phyloP scores from a whole-genome alignment of 1,140 invertebrate genomes.

The Ips typographus region DNA sequence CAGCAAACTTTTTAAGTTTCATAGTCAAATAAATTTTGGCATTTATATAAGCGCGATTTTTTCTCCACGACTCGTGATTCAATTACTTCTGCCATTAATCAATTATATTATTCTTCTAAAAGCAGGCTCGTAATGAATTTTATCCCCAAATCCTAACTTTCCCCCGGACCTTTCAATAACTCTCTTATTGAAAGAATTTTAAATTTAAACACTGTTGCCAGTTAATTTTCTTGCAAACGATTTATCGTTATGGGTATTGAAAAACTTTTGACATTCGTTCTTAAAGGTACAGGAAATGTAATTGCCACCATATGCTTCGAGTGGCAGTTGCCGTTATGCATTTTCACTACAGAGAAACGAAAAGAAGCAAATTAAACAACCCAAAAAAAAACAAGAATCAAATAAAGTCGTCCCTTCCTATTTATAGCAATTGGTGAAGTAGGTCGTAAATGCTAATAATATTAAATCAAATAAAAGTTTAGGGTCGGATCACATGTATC shows the following conservation, averaged over 20 bases:
- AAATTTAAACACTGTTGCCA: slow-evolving; percentile 23
- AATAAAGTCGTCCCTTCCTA: background rate
- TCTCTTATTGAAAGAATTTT: slow-evolving; percentile 28
- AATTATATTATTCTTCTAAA: slow-evolving; percentile 49
- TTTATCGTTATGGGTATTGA: slow-evolving; percentile 11
- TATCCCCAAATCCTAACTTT: slow-evolving; percentile 31
- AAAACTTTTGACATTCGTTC: slow-evolving; percentile 4
- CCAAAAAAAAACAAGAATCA: too few relatives aligned
- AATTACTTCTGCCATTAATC: slow-evolving; percentile 50
- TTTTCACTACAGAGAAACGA: too few relatives aligned
- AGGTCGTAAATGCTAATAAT: slow-evolving; percentile 26
- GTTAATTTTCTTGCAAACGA: slow-evolving; percentile 19
- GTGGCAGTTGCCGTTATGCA: too few relatives aligned
- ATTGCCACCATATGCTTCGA: too few relatives aligned
- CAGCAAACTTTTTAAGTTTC: slow-evolving; percentile 50
- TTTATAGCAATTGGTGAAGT: slow-evolving; percentile 22
- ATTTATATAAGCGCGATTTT: slow-evolving; percentile 46
- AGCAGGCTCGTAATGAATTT: slow-evolving; percentile 48
- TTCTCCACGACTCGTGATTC: slow-evolving; percentile 49
- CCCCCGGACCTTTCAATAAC: slow-evolving; percentile 35
- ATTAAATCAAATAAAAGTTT: slow-evolving; percentile 34
- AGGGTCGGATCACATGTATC: slow-evolving; percentile 26
- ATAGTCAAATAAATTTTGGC: slow-evolving; percentile 48
- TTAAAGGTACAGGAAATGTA: too few relatives aligned
- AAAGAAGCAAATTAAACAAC: too few relatives aligned